Percentiles rank a stretch among this genome's conserved stretches.
Conservation (phyloP, 2,888 invertebrate species). For the Dryococelus australis region DNA sequence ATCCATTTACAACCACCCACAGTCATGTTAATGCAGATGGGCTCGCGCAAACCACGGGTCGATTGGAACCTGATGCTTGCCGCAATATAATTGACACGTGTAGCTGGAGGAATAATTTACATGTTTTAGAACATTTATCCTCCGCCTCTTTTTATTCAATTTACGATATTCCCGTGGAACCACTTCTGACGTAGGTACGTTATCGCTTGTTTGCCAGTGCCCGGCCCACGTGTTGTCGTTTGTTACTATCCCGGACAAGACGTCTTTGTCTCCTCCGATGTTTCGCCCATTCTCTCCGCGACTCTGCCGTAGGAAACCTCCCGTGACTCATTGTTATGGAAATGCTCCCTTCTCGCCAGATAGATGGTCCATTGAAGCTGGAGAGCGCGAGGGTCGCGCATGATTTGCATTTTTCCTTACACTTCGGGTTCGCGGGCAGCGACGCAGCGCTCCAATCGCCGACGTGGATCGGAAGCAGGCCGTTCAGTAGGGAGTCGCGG, state of each 20-base stretch:
- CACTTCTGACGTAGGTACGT: neutral
- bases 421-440: no score
- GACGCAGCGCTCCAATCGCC: no score
- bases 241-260: neutral
- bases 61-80: conserved; percentile 31
- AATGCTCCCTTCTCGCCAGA: neutral
- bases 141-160: neutral
- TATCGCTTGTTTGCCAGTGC: neutral
- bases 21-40: no score
- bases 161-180: neutral
- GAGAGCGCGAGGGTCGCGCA: neutral
- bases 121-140: neutral
- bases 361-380: no score
- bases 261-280: neutral
- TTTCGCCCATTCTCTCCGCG: no score
- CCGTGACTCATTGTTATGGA: neutral
- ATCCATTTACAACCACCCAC: no score
- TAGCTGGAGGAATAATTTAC: conserved; percentile 13
- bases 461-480: no score
- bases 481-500: no score
- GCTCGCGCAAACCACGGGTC: neutral
- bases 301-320: neutral
- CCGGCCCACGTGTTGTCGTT: neutral
- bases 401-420: neutral
- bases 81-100: conserved; percentile 33